Base-by-base conservation (phyloP, 2,797 vertebrate genomes). In the Pogoniulus pusillus region DNA sequence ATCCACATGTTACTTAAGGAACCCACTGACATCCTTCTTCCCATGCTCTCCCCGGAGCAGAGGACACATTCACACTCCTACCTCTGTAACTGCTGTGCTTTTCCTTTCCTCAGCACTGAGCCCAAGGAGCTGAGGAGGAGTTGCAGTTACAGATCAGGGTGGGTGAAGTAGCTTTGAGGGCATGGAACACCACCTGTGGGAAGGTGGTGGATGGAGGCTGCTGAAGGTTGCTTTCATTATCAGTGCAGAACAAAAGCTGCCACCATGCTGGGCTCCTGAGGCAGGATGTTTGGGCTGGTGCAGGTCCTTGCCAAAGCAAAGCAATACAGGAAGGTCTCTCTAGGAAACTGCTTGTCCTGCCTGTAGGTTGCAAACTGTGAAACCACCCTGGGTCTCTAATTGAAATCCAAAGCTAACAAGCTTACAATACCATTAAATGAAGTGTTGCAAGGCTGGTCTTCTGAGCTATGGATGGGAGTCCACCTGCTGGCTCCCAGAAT, bases 81-180 rank as follows among this genome's bases (percentile, higher is more conserved):
- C 23, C 32, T 7, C 2, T 0, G 60, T 4, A 8, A 19, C 32
- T 30, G 9, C 47, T 0, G 0, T 6, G 22, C 35, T 30, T 11
- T 12, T 60, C 54, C 51, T 62, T 35, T 34, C 14, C 70, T 47
- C 10, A 1, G 6, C 4, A 2, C 4, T 2, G 22, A 37, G 12
- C 34, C 29, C 23, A 1, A 9, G 19, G 6, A 16, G 19, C 22
- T 27, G 34, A 58, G 45, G 9, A 65, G 19, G 16, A 22, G 12
- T 4, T 5, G 0, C 0, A 0, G 39, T 13, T 76, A 17, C 1
- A 1, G 32, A 0, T 0, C 3, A 6, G 16, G 12, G 5, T 7
- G 19, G 10, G 9, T 2, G 23, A 74, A 37, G 85, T 54, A 68
- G 62, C 65, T 45, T 43, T 2, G 1, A 32, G 17, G 49, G 47